phyloP scores from a whole-genome alignment of 1,140 invertebrate species.

The Colletes gigas region DNA sequence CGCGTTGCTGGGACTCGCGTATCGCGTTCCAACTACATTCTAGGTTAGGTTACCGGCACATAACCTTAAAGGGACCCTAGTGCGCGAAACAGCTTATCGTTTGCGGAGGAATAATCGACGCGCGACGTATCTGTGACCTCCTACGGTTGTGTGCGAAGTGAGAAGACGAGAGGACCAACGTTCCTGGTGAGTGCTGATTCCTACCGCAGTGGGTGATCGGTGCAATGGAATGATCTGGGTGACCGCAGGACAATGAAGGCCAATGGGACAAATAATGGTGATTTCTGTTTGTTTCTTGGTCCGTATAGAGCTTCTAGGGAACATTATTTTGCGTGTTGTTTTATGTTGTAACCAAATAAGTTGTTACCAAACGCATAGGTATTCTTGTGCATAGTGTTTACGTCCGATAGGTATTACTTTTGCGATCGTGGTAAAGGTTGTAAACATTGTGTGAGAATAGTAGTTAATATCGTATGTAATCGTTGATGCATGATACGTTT shows the following conservation, averaged over 20 bases:
- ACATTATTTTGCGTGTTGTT: too few species aligned
- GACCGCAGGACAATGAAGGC: conserved; percentile 77
- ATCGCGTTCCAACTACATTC: conserved; percentile 53
- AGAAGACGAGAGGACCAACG: not conserved
- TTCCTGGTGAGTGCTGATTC: conserved; percentile 29
- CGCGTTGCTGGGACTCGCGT: conserved; percentile 24
- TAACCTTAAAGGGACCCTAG: conserved; percentile 69
- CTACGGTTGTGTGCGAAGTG: not conserved
- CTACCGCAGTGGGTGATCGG: conserved; percentile 58
- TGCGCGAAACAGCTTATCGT: not conserved
- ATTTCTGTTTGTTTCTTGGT: conserved; percentile 47
- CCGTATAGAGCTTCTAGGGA: too few species aligned
- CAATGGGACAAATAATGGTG: conserved; percentile 81
- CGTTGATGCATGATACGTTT: too few species aligned
- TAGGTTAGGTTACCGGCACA: conserved; percentile 79
- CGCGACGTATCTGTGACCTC: not conserved
- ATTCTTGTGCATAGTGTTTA: conserved; percentile 2
- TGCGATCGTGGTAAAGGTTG: not conserved
- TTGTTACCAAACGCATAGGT: not conserved
- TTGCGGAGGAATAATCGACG: not conserved
- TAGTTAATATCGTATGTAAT: not conserved
- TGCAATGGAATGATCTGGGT: conserved; percentile 76
- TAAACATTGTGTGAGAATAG: not conserved
- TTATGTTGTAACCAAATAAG: not conserved
- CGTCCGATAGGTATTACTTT: not conserved